Evolutionary conservation across 1,140 invertebrate species (phyloP).

Genomic region (Drosophila tristis): DNA sequence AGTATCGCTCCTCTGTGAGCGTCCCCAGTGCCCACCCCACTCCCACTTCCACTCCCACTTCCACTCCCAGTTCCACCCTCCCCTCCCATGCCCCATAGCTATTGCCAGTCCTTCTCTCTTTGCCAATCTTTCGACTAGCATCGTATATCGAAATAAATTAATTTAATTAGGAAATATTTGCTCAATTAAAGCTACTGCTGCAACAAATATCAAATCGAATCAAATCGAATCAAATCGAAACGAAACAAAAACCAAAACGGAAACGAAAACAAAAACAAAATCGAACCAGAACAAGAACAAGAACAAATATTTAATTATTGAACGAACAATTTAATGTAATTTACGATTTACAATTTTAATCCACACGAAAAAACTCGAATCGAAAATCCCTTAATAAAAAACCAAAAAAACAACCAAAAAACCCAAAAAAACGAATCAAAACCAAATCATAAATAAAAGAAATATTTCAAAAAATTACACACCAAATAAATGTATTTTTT

Average conservation of each 20-base stretch:
- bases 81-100: background rate
- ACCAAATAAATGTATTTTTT: conserved; percentile 7
- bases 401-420: background rate
- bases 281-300: conserved; percentile 10
- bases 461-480: conserved; percentile 20
- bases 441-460: conserved; percentile 35
- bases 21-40: background rate
- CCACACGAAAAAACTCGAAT: conserved; percentile 19
- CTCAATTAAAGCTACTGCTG: conserved; percentile 47
- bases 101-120: background rate
- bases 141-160: conserved; percentile 25
- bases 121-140: conserved; percentile 7
- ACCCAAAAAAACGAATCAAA: conserved; percentile 10
- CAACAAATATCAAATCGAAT: conserved; percentile 46
- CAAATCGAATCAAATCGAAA: conserved; percentile 16
- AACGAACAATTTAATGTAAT: conserved; percentile 48
- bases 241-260: background rate
- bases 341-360: conserved; percentile 49
- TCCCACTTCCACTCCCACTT: background rate
- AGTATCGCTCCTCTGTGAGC: conserved; percentile 57
- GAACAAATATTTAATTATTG: conserved; percentile 42
- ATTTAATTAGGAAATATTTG: conserved; percentile 62
- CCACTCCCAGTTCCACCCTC: too few species aligned
- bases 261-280: conserved; percentile 8
- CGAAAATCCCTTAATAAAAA: conserved; percentile 24